These are phyloP conservation scores for Balanococcus diminutus DNA, from an alignment of 2,888 invertebrate genomes.

Conservation along the genomic window DNA sequence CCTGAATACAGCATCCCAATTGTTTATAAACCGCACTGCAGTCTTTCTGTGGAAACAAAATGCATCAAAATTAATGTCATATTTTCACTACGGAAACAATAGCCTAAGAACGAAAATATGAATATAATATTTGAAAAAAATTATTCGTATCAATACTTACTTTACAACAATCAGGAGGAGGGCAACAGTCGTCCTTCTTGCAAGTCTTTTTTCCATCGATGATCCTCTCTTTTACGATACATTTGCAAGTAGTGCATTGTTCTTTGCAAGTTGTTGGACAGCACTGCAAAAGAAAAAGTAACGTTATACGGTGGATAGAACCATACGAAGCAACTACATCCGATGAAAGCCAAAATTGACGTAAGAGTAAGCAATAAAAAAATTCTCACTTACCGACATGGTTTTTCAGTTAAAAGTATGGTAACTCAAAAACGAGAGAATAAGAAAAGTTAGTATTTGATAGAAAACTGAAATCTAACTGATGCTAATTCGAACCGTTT, in stretches of 20 bases:
- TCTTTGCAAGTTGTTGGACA: constrained; percentile 7
- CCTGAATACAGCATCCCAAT: constrained; percentile 17
- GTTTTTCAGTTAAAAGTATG: not conserved
- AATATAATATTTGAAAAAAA: too few relatives aligned
- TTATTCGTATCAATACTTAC: not conserved
- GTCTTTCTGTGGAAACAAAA: not conserved
- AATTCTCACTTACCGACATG: not conserved
- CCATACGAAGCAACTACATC: not conserved
- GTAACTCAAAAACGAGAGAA: not conserved
- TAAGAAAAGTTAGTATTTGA: not conserved
- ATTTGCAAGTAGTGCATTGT: constrained; percentile 34
- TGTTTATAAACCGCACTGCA: not conserved
- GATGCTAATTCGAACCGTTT: not conserved
- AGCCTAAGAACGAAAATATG: not conserved
- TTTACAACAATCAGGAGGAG: not conserved
- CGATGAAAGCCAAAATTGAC: not conserved
- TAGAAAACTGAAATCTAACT: not conserved
- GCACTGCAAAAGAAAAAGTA: not conserved
- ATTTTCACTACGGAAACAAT: not conserved
- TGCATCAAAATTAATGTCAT: not conserved
- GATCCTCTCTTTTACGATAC: constrained; percentile 7
- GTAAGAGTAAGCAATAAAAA: not conserved
- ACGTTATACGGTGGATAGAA: not conserved
- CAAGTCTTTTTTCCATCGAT: not conserved
- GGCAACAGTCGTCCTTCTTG: not conserved